Conservation (phyloP, 2,797 vertebrate species). For the Trichosurus vulpecula region DNA sequence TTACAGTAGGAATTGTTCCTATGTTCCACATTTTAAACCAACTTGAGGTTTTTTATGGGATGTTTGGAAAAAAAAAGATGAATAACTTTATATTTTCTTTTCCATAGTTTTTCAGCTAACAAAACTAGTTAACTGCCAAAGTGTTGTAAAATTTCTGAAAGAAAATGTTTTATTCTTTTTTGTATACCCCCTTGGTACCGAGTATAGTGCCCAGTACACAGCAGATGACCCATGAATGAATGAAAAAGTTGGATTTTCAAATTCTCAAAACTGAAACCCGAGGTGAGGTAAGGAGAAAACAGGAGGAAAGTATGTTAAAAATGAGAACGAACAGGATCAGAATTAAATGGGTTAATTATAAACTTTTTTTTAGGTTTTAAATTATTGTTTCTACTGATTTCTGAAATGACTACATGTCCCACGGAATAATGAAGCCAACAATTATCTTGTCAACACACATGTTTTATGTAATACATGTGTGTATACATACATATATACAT, state of each 20-base stretch:
- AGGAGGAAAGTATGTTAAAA: constrained; percentile 4
- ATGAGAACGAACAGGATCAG: not conserved
- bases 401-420: not conserved
- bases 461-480: not conserved
- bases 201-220: not conserved
- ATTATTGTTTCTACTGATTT: not conserved
- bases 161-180: not conserved
- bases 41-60: constrained; percentile 1
- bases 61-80: constrained; percentile 12
- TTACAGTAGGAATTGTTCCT: constrained; percentile 29
- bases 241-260: constrained; percentile 15
- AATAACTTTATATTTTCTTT: constrained; percentile 8
- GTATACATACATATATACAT: not conserved
- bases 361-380: not conserved
- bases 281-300: constrained; percentile 20
- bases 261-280: not conserved
- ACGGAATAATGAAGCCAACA: not conserved
- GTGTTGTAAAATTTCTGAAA: not conserved
- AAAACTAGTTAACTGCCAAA: not conserved
- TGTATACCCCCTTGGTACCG: not conserved
- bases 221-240: not conserved
- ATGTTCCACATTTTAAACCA: not conserved
- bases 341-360: not conserved
- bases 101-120: not conserved
- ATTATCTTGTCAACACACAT: not conserved